Conservation (phyloP, 2,797 vertebrate species). For the Darevskia mixta region DNA sequence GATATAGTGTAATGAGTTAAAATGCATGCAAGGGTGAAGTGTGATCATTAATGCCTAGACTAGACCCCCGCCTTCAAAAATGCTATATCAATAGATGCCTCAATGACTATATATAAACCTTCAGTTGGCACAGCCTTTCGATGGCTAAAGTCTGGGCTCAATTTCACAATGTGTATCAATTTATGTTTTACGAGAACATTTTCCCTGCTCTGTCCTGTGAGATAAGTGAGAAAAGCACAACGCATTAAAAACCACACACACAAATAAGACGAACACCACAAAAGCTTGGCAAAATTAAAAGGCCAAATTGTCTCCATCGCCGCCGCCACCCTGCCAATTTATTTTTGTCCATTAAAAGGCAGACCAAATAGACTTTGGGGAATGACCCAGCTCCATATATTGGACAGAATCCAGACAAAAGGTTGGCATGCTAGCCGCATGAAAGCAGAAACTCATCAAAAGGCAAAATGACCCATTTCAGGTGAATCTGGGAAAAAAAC, state of each 20-base stretch:
- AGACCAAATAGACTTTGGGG: neutral
- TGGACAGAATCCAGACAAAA: neutral
- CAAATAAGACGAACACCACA: neutral
- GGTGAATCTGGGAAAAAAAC: too few relatives aligned
- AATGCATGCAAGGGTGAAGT: neutral
- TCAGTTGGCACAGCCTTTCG: neutral
- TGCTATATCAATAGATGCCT: neutral
- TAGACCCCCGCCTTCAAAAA: neutral
- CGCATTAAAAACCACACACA: neutral
- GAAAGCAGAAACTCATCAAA: neutral
- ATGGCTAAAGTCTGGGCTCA: neutral
- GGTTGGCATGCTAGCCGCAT: neutral
- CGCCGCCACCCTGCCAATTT: neutral
- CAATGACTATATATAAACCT: neutral
- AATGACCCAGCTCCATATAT: neutral
- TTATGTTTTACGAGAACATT: neutral
- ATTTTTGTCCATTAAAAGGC: neutral
- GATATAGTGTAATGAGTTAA: neutral
- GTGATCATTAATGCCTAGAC: neutral
- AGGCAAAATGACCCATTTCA: too few relatives aligned
- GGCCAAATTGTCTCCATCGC: neutral
- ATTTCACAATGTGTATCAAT: neutral
- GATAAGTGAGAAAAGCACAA: too few relatives aligned
- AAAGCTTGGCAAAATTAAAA: neutral
- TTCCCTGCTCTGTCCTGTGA: neutral